Conservation (phyloP, 2,797 vertebrate genomes). For the Scarus forsteni region DNA sequence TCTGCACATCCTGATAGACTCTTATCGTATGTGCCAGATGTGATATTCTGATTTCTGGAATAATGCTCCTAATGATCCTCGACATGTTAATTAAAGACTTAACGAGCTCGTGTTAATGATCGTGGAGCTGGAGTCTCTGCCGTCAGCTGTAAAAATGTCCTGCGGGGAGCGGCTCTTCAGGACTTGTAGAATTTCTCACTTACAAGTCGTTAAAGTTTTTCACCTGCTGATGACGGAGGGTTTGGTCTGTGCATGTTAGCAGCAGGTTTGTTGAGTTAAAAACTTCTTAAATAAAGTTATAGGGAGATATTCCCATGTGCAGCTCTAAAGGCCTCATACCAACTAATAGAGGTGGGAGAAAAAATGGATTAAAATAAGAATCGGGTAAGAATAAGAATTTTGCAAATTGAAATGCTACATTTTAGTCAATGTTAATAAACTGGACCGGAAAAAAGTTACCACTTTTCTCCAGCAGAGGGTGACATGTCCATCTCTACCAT, state of each 20-base stretch:
- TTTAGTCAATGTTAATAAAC: no score
- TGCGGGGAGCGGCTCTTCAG: not conserved
- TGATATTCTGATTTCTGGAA: no score
- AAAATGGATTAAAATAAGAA: no score
- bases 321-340: conserved; percentile 34
- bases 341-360: no score
- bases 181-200: conserved; percentile 55
- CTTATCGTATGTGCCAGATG: no score
- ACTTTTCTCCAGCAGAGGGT: no score
- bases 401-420: no score
- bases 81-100: not conserved
- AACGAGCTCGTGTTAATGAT: not conserved
- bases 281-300: not conserved
- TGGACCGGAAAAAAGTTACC: no score
- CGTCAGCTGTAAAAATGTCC: not conserved
- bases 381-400: no score
- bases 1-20: no score
- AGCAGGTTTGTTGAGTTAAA: not conserved
- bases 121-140: not conserved
- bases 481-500: no score
- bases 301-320: not conserved
- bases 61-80: no score
- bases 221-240: not conserved
- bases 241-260: not conserved
- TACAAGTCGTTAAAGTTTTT: conserved; percentile 1